Evolutionary conservation across 2,113 vertebrate species (phyloP).

Genomic region (Leiothrix lutea): DNA sequence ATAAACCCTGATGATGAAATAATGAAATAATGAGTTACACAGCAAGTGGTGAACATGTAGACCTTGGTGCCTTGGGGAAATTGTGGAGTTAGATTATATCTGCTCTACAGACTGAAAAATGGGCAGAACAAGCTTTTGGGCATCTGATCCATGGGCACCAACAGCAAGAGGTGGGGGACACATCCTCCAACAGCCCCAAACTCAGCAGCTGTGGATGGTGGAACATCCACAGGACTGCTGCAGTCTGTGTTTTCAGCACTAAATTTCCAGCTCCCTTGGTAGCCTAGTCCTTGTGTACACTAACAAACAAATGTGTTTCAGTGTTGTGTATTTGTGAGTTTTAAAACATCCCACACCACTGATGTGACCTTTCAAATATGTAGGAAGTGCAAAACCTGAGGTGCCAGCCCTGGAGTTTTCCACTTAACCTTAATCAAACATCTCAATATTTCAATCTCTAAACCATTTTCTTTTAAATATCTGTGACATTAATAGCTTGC

Average conservation of each 20-base stretch:
- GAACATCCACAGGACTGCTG: not conserved
- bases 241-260: not conserved
- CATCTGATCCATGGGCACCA: not conserved
- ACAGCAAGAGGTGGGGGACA: not conserved
- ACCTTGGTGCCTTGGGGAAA: not conserved
- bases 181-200: not conserved
- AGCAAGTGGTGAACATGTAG: not conserved
- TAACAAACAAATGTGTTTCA: not conserved
- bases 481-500: not conserved
- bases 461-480: not conserved
- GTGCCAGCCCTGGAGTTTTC: not conserved
- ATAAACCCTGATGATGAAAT: not conserved
- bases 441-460: not conserved
- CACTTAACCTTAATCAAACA: conserved; percentile 21
- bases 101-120: not conserved
- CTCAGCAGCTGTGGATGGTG: not conserved
- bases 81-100: not conserved
- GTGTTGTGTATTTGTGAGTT: not conserved
- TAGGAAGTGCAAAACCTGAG: not conserved
- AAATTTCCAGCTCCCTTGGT: not conserved
- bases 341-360: not conserved
- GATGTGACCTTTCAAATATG: not conserved
- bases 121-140: not conserved
- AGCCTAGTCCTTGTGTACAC: not conserved
- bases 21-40: not conserved